phyloP scores from a whole-genome alignment of 2,888 invertebrate genomes.

The Eudasyphora cyanicolor region DNA sequence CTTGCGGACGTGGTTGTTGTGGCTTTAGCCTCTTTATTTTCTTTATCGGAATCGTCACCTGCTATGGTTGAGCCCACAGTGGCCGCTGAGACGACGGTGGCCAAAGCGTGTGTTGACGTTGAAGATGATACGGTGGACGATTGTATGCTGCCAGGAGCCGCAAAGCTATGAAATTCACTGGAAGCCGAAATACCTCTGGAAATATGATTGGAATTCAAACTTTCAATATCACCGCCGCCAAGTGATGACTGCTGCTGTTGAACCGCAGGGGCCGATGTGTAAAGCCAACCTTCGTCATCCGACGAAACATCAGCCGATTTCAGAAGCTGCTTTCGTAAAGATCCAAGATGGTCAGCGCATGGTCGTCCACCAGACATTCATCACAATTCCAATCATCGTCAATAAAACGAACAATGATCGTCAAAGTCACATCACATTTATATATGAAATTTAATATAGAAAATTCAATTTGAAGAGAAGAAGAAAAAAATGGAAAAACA shows the following conservation, averaged over 20 bases:
- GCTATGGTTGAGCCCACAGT: conserved; percentile 50
- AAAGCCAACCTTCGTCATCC: conserved; percentile 81
- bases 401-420: neutral
- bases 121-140: conserved; percentile 75
- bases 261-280: conserved; percentile 69
- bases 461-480: conserved; percentile 16
- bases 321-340: conserved; percentile 70
- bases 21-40: conserved; percentile 76
- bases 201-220: conserved; percentile 60
- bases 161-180: conserved; percentile 40
- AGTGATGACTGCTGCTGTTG: conserved; percentile 52
- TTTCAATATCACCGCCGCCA: conserved; percentile 53
- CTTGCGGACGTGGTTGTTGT: conserved; percentile 62
- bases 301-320: conserved; percentile 83
- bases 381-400: neutral
- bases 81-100: conserved; percentile 48
- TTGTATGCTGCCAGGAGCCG: conserved; percentile 72
- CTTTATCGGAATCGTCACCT: conserved; percentile 79
- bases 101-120: conserved; percentile 65
- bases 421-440: neutral
- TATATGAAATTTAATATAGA: conserved; percentile 56
- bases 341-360: conserved; percentile 20
- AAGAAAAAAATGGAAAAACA: conserved; percentile 45
- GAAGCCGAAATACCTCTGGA: conserved; percentile 58
- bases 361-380: conserved; percentile 36